phyloP scores from a whole-genome alignment of 2,113 vertebrate genomes.

The Gasterosteus aculeatus region DNA sequence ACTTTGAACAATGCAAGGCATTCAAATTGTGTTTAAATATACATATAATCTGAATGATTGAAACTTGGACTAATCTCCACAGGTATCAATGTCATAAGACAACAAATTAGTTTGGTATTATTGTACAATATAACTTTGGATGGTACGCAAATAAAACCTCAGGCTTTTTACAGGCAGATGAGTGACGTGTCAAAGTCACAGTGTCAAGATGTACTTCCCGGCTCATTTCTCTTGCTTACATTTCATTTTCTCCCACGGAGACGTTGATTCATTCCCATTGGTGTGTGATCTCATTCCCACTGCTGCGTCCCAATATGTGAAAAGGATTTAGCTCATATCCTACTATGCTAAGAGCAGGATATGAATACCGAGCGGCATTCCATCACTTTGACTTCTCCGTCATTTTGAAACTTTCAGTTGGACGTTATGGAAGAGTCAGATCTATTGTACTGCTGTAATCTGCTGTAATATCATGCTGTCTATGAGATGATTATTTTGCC shows the following conservation, averaged over 20 bases:
- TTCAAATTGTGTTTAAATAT: background rate
- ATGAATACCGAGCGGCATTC: slow-evolving; percentile 17
- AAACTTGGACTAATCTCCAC: background rate
- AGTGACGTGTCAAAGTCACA: slow-evolving; percentile 14
- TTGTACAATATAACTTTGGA: background rate
- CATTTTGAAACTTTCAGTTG: background rate
- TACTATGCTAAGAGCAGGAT: background rate
- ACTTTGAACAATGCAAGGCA: background rate
- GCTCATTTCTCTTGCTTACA: background rate
- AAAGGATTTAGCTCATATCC: slow-evolving; percentile 6
- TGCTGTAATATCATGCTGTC: background rate
- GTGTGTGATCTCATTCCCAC: slow-evolving; percentile 3
- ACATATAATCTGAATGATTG: background rate
- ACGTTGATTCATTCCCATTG: slow-evolving; percentile 24
- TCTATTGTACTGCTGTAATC: background rate
- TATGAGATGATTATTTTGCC: background rate
- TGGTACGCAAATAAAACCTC: background rate
- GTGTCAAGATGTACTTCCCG: background rate
- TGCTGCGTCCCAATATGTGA: background rate
- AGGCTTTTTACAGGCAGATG: background rate
- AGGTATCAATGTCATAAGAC: too few species aligned
- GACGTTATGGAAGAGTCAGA: background rate
- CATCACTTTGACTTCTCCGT: slow-evolving; percentile 5
- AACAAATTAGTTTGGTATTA: background rate
- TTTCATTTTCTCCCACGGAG: slow-evolving; percentile 16